A percentile compares a stretch with the other conserved stretches of the same genome.
phyloP scores from a whole-genome alignment of 2,113 vertebrate genomes.

The Ploceus nigricollis region DNA sequence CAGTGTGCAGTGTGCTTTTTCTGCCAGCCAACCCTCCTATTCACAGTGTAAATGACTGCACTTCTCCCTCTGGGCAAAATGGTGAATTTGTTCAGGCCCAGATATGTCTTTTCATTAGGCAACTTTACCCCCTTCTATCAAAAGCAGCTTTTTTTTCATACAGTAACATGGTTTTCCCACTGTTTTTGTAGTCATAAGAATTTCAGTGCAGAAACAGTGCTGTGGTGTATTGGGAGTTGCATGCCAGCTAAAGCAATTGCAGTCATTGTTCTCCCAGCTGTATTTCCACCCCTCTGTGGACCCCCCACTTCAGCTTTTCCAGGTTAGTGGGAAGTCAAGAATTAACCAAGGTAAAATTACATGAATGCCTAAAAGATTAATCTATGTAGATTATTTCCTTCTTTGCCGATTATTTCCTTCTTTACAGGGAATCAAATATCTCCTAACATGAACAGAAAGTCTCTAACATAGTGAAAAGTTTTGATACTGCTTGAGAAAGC shows the following conservation, averaged over 20 bases:
- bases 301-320: background rate
- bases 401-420: background rate
- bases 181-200: conserved; percentile 13
- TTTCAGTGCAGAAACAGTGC: background rate
- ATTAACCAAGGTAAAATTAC: background rate
- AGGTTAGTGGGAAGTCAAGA: conserved; percentile 2
- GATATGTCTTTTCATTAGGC: background rate
- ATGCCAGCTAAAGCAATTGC: conserved; percentile 20
- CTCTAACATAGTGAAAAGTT: background rate
- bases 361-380: background rate
- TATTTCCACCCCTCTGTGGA: background rate
- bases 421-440: background rate
- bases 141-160: conserved; percentile 1
- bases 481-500: background rate
- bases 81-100: conserved; percentile 6
- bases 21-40: background rate
- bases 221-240: background rate
- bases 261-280: background rate
- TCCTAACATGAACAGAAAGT: background rate
- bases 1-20: background rate
- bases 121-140: background rate
- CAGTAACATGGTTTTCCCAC: background rate
- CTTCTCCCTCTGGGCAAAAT: background rate
- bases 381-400: too few species aligned
- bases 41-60: background rate